Evolutionary conservation across 2,113 vertebrate species (phyloP).

Genomic region (Cromileptes altivelis): DNA sequence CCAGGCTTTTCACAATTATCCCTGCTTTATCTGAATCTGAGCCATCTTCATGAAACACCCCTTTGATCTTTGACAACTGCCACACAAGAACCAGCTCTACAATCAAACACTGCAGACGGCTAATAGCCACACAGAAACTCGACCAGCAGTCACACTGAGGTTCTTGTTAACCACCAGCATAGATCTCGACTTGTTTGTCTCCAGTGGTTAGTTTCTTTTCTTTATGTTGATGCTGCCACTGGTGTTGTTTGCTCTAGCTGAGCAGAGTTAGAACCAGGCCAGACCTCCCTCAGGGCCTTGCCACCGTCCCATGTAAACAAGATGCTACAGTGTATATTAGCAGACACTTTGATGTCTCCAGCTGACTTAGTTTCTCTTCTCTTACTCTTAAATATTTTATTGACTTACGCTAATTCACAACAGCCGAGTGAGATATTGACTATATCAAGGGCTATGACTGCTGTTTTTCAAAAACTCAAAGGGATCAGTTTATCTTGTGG

Average conservation of each 20-base stretch:
- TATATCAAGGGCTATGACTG: slow-evolving; percentile 2
- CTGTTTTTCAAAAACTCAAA: slow-evolving; percentile 23
- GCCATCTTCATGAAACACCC: not conserved
- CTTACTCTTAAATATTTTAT: slow-evolving; percentile 78
- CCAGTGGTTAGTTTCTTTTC: slow-evolving; percentile 42
- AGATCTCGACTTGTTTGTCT: slow-evolving; percentile 48
- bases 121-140: slow-evolving; percentile 8
- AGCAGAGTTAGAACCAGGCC: slow-evolving; percentile 69
- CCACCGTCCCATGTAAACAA: slow-evolving; percentile 79
- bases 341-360: slow-evolving; percentile 74
- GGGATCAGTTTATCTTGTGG: not conserved
- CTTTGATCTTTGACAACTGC: not conserved
- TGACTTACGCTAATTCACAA: slow-evolving; percentile 48
- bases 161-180: slow-evolving; percentile 23
- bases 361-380: slow-evolving; percentile 68
- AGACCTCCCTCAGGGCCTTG: slow-evolving; percentile 69
- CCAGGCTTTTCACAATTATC: not conserved
- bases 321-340: slow-evolving; percentile 73
- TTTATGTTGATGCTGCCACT: slow-evolving; percentile 40
- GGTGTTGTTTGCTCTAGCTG: slow-evolving; percentile 57
- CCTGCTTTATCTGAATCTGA: not conserved
- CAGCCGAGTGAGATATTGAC: slow-evolving; percentile 25
- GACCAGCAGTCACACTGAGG: not conserved
- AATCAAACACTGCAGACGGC: not conserved
- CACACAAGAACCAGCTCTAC: not conserved